Conservation (phyloP, 2,888 invertebrate species). For the Pemphredon lugubris region DNA sequence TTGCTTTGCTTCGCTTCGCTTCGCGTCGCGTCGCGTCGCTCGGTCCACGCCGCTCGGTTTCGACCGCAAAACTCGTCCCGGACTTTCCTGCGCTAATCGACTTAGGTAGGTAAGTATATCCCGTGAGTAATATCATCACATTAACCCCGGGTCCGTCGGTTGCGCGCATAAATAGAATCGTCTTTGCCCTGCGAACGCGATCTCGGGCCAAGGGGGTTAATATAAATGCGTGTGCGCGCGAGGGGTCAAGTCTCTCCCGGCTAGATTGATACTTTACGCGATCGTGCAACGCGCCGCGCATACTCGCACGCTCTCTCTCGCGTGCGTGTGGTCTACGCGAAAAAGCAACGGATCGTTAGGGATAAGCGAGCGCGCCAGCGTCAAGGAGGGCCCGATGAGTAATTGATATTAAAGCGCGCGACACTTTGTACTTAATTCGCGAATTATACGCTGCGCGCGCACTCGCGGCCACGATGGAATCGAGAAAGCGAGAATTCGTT, state of each 20-base stretch:
- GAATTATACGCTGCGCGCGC: slow-evolving; percentile 26
- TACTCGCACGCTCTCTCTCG: background rate
- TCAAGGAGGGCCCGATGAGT: slow-evolving; percentile 16
- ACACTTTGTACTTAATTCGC: slow-evolving; percentile 42
- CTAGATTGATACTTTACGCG: slow-evolving; percentile 65
- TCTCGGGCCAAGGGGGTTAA: slow-evolving; percentile 68
- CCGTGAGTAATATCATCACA: slow-evolving; percentile 75
- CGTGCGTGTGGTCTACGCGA: slow-evolving; percentile 42
- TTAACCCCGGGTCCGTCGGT: slow-evolving; percentile 72
- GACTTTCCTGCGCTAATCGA: slow-evolving; percentile 71
- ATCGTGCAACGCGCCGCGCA: slow-evolving; percentile 18
- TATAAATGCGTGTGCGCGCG: slow-evolving; percentile 70
- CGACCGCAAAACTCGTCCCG: slow-evolving; percentile 72
- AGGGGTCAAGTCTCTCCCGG: slow-evolving; percentile 58
- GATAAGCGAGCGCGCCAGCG: slow-evolving; percentile 15
- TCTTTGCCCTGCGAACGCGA: slow-evolving; percentile 69
- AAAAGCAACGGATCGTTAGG: slow-evolving; percentile 44
- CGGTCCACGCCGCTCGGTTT: slow-evolving; percentile 56
- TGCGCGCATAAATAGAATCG: slow-evolving; percentile 76
- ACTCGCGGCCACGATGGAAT: background rate
- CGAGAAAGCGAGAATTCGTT: too few relatives aligned
- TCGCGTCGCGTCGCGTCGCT: slow-evolving; percentile 31
- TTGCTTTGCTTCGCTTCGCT: slow-evolving; percentile 46
- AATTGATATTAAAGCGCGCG: slow-evolving; percentile 50
- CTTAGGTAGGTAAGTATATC: slow-evolving; percentile 70